Evolutionary conservation across 2,888 invertebrate genomes (phyloP).

Genomic region (Spodoptera exigua): DNA sequence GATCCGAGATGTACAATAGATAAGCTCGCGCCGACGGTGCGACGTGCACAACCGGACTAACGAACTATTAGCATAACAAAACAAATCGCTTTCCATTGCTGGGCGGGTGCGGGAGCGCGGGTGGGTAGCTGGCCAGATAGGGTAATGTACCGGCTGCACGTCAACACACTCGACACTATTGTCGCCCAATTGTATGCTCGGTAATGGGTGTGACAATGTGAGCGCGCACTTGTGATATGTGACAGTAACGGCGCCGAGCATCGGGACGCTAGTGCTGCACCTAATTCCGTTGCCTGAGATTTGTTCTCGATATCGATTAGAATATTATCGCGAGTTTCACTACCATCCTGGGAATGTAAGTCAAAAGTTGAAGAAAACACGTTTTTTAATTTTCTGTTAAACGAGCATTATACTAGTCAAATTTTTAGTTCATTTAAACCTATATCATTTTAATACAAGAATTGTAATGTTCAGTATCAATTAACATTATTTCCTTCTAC

Average conservation of each 20-base stretch:
- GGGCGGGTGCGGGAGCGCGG: neutral
- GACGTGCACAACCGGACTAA: slow-evolving; percentile 33
- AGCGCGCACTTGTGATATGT: slow-evolving; percentile 44
- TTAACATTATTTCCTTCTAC: no score
- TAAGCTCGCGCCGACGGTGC: slow-evolving; percentile 15
- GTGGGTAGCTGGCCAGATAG: slow-evolving; percentile 1
- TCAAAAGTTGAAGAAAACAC: no score
- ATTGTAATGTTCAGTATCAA: no score
- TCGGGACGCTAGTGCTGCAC: slow-evolving; percentile 10
- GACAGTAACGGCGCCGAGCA: slow-evolving; percentile 22
- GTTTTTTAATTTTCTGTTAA: no score
- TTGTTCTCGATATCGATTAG: neutral
- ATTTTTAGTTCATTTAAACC: no score
- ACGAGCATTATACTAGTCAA: no score
- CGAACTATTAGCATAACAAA: slow-evolving; percentile 49
- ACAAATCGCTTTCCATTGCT: slow-evolving; percentile 38
- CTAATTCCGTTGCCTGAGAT: neutral
- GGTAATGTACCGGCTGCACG: slow-evolving; percentile 21
- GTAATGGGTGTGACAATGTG: slow-evolving; percentile 49
- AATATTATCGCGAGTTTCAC: neutral
- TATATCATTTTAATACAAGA: no score
- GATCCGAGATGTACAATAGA: slow-evolving; percentile 17
- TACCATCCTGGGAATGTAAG: no score
- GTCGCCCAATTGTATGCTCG: slow-evolving; percentile 45
- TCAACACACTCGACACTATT: slow-evolving; percentile 37